These are phyloP conservation scores for Malaclemys terrapin DNA, from an alignment of 2,113 vertebrate species.

Conservation along the genomic window DNA sequence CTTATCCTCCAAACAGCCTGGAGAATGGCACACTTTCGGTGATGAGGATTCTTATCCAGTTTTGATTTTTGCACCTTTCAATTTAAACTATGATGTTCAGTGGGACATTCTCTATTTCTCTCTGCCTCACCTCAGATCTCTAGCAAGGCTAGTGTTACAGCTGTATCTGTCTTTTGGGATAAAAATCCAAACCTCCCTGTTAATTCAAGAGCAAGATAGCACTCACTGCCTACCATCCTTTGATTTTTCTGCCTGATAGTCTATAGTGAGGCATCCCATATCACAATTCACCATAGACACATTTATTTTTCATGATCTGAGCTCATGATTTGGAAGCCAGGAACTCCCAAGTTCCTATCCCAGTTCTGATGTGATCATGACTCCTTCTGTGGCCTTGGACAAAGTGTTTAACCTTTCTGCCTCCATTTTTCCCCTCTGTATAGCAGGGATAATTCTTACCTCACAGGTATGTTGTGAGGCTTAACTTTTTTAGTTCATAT, in stretches of 20 bases:
- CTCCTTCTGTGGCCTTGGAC: too few species aligned
- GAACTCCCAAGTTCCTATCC: not conserved
- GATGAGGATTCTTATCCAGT: too few species aligned
- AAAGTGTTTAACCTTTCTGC: not conserved
- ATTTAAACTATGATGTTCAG: not conserved
- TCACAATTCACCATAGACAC: fast-evolving
- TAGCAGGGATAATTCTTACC: not conserved
- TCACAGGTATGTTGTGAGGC: not conserved
- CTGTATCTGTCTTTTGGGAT: not conserved
- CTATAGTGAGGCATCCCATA: not conserved
- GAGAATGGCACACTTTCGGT: too few species aligned
- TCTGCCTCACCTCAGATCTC: not conserved
- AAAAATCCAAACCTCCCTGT: not conserved
- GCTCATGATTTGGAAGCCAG: not conserved
- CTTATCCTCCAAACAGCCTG: not conserved
- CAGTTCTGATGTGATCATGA: fast-evolving
- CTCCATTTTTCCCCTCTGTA: not conserved
- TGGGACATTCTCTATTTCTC: not conserved
- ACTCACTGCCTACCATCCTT: not conserved
- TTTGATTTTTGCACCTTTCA: not conserved
- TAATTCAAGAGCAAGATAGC: not conserved
- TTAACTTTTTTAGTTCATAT: not conserved
- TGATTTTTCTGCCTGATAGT: not conserved
- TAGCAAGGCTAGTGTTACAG: not conserved
- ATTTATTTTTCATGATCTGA: fast-evolving